Evolutionary conservation across 1,140 invertebrate genomes (phyloP).

Genomic region (Zaprionus ornatus): DNA sequence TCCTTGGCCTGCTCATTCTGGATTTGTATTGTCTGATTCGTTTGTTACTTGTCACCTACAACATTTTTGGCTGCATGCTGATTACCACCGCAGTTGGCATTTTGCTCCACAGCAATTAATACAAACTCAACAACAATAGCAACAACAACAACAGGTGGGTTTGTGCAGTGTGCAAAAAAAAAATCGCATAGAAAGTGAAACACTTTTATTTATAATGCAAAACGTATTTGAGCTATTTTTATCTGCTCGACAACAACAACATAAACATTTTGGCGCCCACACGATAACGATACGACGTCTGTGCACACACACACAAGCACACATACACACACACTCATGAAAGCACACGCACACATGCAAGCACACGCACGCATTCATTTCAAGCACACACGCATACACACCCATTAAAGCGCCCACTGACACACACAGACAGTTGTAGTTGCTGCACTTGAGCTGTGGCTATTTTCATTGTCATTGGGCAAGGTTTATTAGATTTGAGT

Average conservation of each 20-base stretch:
- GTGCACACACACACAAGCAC: constrained; percentile 10
- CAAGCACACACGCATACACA: constrained; percentile 6
- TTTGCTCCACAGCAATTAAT: constrained; percentile 15
- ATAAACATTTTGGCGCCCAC: constrained; percentile 69
- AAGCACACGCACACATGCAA: constrained; percentile 1
- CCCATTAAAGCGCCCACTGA: not conserved
- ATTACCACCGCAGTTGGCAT: not conserved
- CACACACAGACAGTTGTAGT: not conserved
- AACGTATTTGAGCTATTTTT: constrained; percentile 51
- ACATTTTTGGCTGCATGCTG: constrained; percentile 8
- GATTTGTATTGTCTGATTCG: constrained; percentile 28
- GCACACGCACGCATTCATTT: constrained; percentile 4
- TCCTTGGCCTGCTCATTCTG: constrained; percentile 6
- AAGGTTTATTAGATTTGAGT: constrained; percentile 34
- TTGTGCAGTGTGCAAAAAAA: constrained; percentile 15
- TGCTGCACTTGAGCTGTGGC: constrained; percentile 6
- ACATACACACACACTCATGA: constrained; percentile 19
- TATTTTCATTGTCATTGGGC: constrained; percentile 42
- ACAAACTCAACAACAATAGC: constrained; percentile 12
- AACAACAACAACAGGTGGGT: constrained; percentile 70
- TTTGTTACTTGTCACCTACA: constrained; percentile 2
- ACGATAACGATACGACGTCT: constrained; percentile 27
- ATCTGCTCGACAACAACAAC: constrained; percentile 33
- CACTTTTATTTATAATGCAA: constrained; percentile 27
- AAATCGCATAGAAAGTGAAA: constrained; percentile 45